Evolutionary conservation across 2,888 invertebrate genomes (phyloP).

Genomic region (Dorcus parallelipipedus): DNA sequence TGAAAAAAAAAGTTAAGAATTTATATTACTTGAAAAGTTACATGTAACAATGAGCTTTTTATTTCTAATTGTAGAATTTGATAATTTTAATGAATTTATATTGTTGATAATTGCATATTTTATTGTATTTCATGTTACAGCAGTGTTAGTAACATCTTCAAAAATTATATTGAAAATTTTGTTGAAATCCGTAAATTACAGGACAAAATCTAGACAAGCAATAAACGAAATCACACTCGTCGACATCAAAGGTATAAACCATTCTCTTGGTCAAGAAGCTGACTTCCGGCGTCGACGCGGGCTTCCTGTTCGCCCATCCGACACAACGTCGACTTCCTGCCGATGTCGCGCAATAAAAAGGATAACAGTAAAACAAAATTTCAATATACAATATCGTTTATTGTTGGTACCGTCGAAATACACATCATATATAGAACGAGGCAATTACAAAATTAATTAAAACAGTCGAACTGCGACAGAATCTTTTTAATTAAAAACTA

Average conservation of each 20-base stretch:
- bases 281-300: conserved; percentile 23
- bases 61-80: too few relatives aligned
- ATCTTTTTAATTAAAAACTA: not conserved
- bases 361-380: conserved; percentile 1
- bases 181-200: too few relatives aligned
- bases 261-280: conserved; percentile 28
- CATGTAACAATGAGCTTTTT: too few relatives aligned
- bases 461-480: not conserved
- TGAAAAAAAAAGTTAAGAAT: too few relatives aligned
- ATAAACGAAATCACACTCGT: conserved; percentile 1
- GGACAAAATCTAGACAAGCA: not conserved
- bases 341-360: conserved; percentile 3
- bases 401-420: conserved; percentile 8
- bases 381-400: conserved; percentile 12
- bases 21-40: too few relatives aligned
- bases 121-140: too few relatives aligned
- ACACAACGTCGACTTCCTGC: conserved; percentile 22
- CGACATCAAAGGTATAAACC: conserved; percentile 29
- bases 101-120: too few relatives aligned
- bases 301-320: conserved; percentile 17
- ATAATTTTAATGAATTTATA: too few relatives aligned
- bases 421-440: not conserved
- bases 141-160: too few relatives aligned
- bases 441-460: conserved; percentile 1
- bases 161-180: too few relatives aligned